Conservation (phyloP, 2,113 vertebrate species). For the Triplophysa siluroides region DNA sequence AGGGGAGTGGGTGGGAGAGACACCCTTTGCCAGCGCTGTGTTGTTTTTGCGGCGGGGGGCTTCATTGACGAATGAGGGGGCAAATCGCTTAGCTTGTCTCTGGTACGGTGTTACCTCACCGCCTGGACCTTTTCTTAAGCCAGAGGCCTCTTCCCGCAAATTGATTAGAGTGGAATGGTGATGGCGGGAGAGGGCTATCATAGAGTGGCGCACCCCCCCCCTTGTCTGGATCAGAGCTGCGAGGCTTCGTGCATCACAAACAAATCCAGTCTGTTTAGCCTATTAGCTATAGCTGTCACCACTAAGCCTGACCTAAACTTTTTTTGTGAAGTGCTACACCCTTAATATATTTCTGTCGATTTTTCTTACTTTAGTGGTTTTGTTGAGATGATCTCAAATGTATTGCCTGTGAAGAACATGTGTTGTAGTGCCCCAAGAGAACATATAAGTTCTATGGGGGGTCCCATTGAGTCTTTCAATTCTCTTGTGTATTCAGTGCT, state of each 20-base stretch:
- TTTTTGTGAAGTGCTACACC: not conserved
- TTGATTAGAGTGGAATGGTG: constrained; percentile 13
- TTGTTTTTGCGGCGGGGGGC: constrained; percentile 58
- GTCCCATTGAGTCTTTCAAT: constrained; percentile 23
- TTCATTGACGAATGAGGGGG: constrained; percentile 48
- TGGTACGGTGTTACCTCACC: constrained; percentile 47
- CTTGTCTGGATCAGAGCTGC: constrained; percentile 55
- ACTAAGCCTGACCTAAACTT: not conserved
- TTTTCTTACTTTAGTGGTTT: not conserved
- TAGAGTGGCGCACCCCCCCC: constrained; percentile 57
- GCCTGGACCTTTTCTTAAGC: constrained; percentile 34
- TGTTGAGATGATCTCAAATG: not conserved
- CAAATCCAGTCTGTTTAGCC: constrained; percentile 61
- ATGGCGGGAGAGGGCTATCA: constrained; percentile 54
- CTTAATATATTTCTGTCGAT: not conserved
- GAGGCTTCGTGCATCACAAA: constrained; percentile 50
- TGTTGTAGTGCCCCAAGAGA: not conserved
- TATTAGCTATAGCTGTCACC: constrained; percentile 70
- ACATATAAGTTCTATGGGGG: constrained; percentile 3
- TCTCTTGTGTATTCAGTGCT: constrained; percentile 30
- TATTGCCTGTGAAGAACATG: not conserved
- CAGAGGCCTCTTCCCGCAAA: constrained; percentile 27
- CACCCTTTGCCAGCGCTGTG: constrained; percentile 52
- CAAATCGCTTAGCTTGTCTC: constrained; percentile 58
- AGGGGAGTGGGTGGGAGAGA: constrained; percentile 61